Evolutionary conservation across 2,113 vertebrate species (phyloP).

Genomic region (Ranitomeya imitator): DNA sequence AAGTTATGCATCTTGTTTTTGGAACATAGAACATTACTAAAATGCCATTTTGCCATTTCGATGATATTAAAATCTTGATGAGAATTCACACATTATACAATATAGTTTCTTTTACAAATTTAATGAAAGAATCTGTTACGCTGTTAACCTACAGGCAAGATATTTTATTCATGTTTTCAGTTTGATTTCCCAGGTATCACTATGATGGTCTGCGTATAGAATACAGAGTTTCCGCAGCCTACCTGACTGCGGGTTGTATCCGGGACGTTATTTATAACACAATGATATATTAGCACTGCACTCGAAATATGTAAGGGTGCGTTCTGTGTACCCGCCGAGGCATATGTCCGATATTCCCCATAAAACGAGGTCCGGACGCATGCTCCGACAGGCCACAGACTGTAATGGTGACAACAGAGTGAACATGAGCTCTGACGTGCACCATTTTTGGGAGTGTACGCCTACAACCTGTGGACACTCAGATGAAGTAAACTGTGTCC

Average conservation of each 20-base stretch:
- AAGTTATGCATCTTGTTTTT: background rate
- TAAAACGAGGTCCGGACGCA: no score
- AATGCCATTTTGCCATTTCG: background rate
- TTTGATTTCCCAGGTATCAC: background rate
- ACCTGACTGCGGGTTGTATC: background rate
- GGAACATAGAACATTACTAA: background rate
- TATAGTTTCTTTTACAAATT: background rate
- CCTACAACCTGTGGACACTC: no score
- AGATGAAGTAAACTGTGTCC: no score
- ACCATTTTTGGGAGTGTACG: no score
- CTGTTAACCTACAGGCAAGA: background rate
- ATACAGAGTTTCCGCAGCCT: background rate
- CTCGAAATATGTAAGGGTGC: background rate
- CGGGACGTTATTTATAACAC: background rate
- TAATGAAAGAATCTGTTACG: background rate
- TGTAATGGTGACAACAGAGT: no score
- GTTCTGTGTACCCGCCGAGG: no score
- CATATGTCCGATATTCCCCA: no score
- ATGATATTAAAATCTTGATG: background rate
- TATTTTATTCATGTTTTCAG: constrained; percentile 6
- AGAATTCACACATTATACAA: background rate
- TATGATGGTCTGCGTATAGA: background rate
- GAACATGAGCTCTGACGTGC: no score
- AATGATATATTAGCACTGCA: background rate
- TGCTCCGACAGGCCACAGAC: no score